A percentile compares a stretch with the other conserved stretches of the same genome.
phyloP scores from a whole-genome alignment of 2,113 vertebrate species.

The Pungitius pungitius region DNA sequence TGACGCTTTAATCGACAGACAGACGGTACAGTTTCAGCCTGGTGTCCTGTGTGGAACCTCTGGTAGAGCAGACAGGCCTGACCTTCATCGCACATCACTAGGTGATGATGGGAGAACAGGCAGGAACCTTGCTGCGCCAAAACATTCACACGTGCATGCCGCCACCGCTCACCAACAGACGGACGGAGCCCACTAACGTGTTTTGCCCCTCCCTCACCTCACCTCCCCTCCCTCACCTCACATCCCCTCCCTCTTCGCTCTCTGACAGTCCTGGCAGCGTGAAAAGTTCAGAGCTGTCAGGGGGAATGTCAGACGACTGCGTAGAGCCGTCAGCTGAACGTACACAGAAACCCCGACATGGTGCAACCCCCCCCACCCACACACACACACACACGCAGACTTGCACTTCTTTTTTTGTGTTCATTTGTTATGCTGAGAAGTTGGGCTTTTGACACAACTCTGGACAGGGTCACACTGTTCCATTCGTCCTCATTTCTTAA shows the following conservation, averaged over 20 bases:
- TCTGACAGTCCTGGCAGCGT: conserved; percentile 82
- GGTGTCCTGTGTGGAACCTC: conserved; percentile 33
- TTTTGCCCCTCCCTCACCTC: conserved; percentile 73
- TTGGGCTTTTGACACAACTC: conserved; percentile 32
- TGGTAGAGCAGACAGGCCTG: conserved; percentile 70
- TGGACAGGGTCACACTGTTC: conserved; percentile 13
- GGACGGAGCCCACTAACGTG: conserved; percentile 60
- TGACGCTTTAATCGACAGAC: conserved; percentile 35
- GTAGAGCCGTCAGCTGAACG: conserved; percentile 78
- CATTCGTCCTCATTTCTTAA: conserved; percentile 19
- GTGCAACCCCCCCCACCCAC: not conserved
- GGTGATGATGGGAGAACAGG: conserved; percentile 84
- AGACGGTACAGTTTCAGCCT: conserved; percentile 47
- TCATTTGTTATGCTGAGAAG: not conserved
- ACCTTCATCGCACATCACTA: conserved; percentile 88
- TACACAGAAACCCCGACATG: conserved; percentile 40
- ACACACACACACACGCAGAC: not conserved
- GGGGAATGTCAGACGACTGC: conserved; percentile 86
- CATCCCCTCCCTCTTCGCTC: conserved; percentile 45
- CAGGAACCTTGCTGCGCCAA: conserved; percentile 64
- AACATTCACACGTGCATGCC: conserved; percentile 53
- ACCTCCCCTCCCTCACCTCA: conserved; percentile 25
- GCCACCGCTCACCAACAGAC: conserved; percentile 40
- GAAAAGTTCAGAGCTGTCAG: conserved; percentile 98
- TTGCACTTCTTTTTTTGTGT: not conserved